These are phyloP conservation scores for Characodon lateralis DNA, from an alignment of 2,797 vertebrate species.

Conservation along the genomic window DNA sequence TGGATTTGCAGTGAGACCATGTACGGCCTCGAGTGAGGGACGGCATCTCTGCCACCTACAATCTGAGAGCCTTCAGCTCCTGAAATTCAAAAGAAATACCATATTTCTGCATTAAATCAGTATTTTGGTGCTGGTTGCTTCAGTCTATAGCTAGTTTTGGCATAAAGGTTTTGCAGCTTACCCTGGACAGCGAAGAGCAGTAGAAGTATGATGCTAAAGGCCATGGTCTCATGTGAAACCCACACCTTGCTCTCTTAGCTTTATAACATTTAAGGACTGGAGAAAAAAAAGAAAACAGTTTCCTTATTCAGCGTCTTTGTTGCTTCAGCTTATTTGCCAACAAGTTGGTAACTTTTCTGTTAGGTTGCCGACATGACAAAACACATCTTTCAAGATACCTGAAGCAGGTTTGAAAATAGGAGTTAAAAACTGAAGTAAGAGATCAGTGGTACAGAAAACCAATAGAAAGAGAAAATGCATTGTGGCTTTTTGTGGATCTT, in stretches of 20 bases:
- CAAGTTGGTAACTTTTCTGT: background rate
- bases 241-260: background rate
- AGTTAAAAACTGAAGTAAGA: slow-evolving; percentile 22
- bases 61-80: slow-evolving; percentile 55
- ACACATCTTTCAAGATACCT: slow-evolving; percentile 14
- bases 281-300: background rate
- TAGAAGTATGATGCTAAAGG: slow-evolving; percentile 21
- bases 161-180: slow-evolving; percentile 26
- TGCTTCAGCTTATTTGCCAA: slow-evolving; percentile 38
- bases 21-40: slow-evolving; percentile 68
- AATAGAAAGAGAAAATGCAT: background rate
- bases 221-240: slow-evolving; percentile 45
- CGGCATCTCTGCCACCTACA: slow-evolving; percentile 67
- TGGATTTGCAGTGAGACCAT: slow-evolving; percentile 64
- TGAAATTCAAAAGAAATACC: slow-evolving; percentile 31
- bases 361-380: slow-evolving; percentile 26
- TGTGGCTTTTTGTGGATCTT: background rate
- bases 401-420: slow-evolving; percentile 23
- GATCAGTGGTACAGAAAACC: background rate
- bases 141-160: background rate
- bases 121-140: background rate
- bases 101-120: background rate
- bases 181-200: slow-evolving; percentile 47
- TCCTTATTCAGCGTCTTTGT: slow-evolving; percentile 27
- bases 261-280: background rate